Percentiles rank a stretch among this genome's conserved stretches.
Conservation (phyloP, 2,113 vertebrate genomes). For the Larimichthys crocea region DNA sequence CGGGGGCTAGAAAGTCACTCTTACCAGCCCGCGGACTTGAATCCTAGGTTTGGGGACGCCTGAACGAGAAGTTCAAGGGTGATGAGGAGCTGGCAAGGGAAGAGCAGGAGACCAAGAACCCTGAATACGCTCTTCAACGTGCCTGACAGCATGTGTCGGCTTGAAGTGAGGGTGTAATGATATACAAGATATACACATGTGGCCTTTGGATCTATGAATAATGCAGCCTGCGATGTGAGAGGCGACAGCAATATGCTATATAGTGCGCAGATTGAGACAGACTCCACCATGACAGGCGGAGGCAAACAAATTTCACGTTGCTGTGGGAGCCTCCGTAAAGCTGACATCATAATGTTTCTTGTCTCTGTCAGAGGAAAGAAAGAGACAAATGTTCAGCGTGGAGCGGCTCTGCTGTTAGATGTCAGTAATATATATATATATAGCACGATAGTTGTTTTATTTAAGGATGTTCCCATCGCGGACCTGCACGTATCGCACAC, state of each 20-base stretch:
- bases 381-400: conserved; percentile 57
- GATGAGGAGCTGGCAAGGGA: conserved; percentile 19
- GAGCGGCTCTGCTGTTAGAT: conserved; percentile 46
- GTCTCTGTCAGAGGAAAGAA: conserved; percentile 61
- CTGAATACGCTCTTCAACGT: conserved; percentile 35
- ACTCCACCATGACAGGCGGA: conserved; percentile 69
- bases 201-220: conserved; percentile 76
- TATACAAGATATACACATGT: conserved; percentile 67
- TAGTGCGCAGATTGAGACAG: conserved; percentile 65
- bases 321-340: conserved; percentile 61
- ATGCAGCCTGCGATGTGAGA: conserved; percentile 59
- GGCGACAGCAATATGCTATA: conserved; percentile 44
- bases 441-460: conserved; percentile 43
- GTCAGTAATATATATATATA: conserved; percentile 53
- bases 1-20: conserved; percentile 37
- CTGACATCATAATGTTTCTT: conserved; percentile 74
- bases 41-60: conserved; percentile 16
- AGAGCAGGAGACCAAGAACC: conserved; percentile 7
- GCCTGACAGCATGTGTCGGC: conserved; percentile 45
- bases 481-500: conserved; percentile 12
- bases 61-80: conserved; percentile 31
- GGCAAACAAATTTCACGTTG: conserved; percentile 79
- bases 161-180: conserved; percentile 68
- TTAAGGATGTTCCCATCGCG: conserved; percentile 24
- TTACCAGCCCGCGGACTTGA: conserved; percentile 15